These are phyloP conservation scores for Aphyosemion australe DNA, from an alignment of 2,113 vertebrate species.

Conservation along the genomic window DNA sequence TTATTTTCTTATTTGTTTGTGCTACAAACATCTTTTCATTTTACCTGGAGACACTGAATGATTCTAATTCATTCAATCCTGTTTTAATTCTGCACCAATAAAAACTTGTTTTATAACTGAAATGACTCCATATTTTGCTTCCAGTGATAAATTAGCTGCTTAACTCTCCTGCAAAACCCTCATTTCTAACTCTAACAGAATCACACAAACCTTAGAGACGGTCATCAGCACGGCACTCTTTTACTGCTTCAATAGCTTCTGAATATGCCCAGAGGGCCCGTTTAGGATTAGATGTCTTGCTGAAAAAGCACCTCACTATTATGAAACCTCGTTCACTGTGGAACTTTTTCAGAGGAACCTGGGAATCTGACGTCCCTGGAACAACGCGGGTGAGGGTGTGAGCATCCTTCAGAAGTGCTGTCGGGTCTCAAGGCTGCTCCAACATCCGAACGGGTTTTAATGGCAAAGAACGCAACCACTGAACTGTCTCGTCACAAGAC, in stretches of 20 bases:
- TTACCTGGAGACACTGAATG: too few relatives aligned
- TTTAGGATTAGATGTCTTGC: constrained; percentile 20
- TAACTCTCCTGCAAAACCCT: background rate
- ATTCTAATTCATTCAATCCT: too few relatives aligned
- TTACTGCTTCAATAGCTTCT: constrained; percentile 14
- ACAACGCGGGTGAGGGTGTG: background rate
- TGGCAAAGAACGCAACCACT: background rate
- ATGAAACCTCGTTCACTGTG: background rate
- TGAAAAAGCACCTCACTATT: constrained; percentile 18
- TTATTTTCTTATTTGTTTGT: too few relatives aligned
- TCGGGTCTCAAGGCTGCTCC: background rate
- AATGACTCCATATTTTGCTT: background rate
- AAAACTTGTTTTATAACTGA: too few relatives aligned
- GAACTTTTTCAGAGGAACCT: constrained; percentile 1
- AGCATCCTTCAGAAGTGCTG: background rate
- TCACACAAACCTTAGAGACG: constrained; percentile 8
- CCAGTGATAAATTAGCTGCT: background rate
- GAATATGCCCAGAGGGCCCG: constrained; percentile 10
- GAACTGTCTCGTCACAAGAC: background rate
- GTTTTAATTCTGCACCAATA: too few relatives aligned
- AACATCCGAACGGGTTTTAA: background rate
- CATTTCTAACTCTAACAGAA: constrained; percentile 7
- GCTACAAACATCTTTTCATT: too few relatives aligned
- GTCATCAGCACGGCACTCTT: background rate
- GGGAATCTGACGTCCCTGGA: background rate